Percentiles rank a stretch among this genome's conserved stretches.
Conservation (phyloP, 2,797 vertebrate species). For the Mallotus villosus region DNA sequence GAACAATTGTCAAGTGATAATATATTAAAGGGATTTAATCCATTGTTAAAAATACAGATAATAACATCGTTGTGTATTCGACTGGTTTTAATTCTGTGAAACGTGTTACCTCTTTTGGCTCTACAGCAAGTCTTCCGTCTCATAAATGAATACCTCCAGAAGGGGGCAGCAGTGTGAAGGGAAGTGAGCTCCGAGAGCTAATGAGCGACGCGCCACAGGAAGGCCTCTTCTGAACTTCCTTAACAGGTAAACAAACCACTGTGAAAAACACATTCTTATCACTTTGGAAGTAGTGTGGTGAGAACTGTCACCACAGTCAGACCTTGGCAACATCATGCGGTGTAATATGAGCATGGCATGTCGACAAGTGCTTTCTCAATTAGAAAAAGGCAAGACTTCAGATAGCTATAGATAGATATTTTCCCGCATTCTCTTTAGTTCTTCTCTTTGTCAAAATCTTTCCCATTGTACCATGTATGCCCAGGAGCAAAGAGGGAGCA, state of each 20-base stretch:
- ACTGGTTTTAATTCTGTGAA: not conserved
- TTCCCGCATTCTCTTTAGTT: not conserved
- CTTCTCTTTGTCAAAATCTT: not conserved
- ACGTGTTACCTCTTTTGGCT: not conserved
- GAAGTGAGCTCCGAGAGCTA: constrained; percentile 39
- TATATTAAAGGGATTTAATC: not conserved
- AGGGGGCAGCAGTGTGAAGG: constrained; percentile 77
- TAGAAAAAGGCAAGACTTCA: not conserved
- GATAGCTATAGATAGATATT: not conserved
- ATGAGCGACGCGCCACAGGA: constrained; percentile 5
- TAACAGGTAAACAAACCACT: not conserved
- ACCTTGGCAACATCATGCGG: not conserved
- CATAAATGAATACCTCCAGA: constrained; percentile 66
- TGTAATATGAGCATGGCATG: not conserved
- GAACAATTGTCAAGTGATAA: too few species aligned
- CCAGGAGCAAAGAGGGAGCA: constrained; percentile 8
- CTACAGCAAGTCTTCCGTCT: constrained; percentile 20
- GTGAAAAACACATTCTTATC: constrained; percentile 5
- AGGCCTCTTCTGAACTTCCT: constrained; percentile 5
- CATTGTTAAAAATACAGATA: not conserved
- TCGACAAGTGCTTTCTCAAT: not conserved
- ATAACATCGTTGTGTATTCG: not conserved
- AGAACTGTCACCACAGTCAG: not conserved
- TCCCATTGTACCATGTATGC: not conserved
- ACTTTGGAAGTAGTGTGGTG: not conserved